Base-by-base conservation (phyloP, 2,113 vertebrate genomes). In the Tachysurus vachellii region DNA sequence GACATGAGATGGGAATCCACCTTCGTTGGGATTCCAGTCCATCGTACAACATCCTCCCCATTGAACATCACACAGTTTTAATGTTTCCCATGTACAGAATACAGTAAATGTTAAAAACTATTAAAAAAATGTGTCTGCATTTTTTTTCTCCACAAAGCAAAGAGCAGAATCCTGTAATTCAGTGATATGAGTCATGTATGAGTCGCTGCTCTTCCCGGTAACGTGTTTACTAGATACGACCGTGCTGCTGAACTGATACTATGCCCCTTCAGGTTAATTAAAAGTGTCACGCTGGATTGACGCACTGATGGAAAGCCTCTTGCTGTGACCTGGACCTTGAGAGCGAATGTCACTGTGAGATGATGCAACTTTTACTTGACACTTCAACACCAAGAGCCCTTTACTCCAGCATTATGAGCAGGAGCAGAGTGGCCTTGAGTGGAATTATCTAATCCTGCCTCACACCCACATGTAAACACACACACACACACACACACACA, bases 401-500 rank as follows among this genome's bases (percentile, higher is more conserved):
- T 75, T 57, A 86, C 75, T 81, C 10, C 28, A 76, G 62, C 70
- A 75, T 83, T 50, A 66, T 64, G 77, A 85, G 59, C 76, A 42
- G 23, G 70, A 87, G 80, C 70, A 50, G 68, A 86, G 84, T 90
- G 84, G 86, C 56, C 81, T 59, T 88, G 47, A 90, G 87, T 88
- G 84, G 87, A 57, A 75, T 86, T 86, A 88, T 82, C 84, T 88
- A 88, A 85, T 87, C 82, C 87, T 80, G 75, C 81, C 53, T 85
- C 83, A 82, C 68, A 68, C 75, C 23, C 50, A 57, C 70, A 85
- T 76, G 42, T 85, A 80, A 61, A 76, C 57, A 84, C 81, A 84
- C 50, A 76, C 42, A 83, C 28, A 71, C 61, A 85, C 80, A 86
- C 36, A 68, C 44, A 68, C 42, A 84, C 44, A 66, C 36, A 88